Evolutionary conservation across 1,140 invertebrate species (phyloP).

Genomic region (Megalonaias nervosa): DNA sequence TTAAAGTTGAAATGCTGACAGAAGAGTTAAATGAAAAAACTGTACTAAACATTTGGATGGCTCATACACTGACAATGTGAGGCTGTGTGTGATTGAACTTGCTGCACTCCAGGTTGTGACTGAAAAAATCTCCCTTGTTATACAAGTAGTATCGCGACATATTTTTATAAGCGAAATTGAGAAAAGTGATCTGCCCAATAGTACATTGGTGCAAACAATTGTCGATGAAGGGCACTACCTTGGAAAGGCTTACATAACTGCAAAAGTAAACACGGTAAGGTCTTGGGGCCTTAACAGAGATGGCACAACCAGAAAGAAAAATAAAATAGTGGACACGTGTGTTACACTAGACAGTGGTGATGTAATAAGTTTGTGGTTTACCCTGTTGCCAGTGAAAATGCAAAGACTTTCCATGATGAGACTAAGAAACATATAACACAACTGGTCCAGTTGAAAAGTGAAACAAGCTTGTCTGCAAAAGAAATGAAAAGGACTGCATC

Average conservation of each 20-base stretch:
- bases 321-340: too few relatives aligned
- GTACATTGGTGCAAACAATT: background rate
- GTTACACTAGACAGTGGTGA: too few relatives aligned
- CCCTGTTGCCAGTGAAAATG: constrained; percentile 8
- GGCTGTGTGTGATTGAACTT: constrained; percentile 7
- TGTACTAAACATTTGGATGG: background rate
- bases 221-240: too few relatives aligned
- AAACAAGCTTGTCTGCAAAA: background rate
- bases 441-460: background rate
- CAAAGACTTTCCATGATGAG: background rate
- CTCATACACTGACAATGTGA: background rate
- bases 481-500: too few relatives aligned
- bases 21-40: too few relatives aligned
- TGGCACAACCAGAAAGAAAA: too few relatives aligned
- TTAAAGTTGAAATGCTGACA: too few relatives aligned
- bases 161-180: background rate
- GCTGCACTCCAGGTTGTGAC: background rate
- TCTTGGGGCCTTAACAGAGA: too few relatives aligned
- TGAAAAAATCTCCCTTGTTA: constrained; percentile 1
- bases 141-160: background rate
- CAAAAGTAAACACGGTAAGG: too few relatives aligned
- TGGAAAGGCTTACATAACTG: too few relatives aligned
- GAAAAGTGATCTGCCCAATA: constrained; percentile 2
- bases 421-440: constrained; percentile 1
- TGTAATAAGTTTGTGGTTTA: constrained; percentile 1